Base-by-base conservation (phyloP, 2,113 vertebrate species). In the Caranx ignobilis region DNA sequence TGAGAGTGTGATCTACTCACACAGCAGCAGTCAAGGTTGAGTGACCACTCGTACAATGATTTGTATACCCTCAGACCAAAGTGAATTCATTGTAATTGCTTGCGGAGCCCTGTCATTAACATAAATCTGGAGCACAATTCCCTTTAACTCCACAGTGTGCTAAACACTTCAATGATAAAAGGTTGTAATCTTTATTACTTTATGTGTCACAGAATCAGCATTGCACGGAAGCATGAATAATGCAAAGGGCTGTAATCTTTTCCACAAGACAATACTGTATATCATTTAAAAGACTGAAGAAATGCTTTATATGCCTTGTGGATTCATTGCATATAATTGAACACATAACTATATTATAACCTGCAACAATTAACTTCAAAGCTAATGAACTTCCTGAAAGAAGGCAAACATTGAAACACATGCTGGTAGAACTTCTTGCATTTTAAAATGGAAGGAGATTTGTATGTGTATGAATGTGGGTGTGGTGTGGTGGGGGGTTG, bases 161-260 rank as follows among this genome's bases (percentile, higher is more conserved):
- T 90, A 88, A 87, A 90, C 91, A 88, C 87, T 89, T 85, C 65
- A 90, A 60, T 88, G 82, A 92, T 84, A 91, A 87, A 68, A 83
- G 87, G 91, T 91, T 92, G 82, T 88, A 90, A 90, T 87, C 91
- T 94, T 93, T 90, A 93, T 93, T 88, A 83, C 86, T 89, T 87
- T 91, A 86, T 81, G 82, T 91, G 84, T 92, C 88, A 88, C 87
- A 86, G 77, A 83, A 83, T 71, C 67, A 8, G 81, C 82, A 84
- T 83, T 59, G 74, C 79, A 76, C 79, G 71, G 76, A 90, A 77
- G 81, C 79, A 90, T 92, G 83, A 93, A 91, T 93, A 91, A 91
- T 88, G 88, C 87, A 90, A 81, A 75, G 86, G 75, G 71, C 83
- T 90, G 76, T 90, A 81, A 86, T 89, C 84, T 79, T 75, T 74